Conservation (phyloP, 1,140 invertebrate genomes). For the Gyrodactylus bullatarudis region DNA sequence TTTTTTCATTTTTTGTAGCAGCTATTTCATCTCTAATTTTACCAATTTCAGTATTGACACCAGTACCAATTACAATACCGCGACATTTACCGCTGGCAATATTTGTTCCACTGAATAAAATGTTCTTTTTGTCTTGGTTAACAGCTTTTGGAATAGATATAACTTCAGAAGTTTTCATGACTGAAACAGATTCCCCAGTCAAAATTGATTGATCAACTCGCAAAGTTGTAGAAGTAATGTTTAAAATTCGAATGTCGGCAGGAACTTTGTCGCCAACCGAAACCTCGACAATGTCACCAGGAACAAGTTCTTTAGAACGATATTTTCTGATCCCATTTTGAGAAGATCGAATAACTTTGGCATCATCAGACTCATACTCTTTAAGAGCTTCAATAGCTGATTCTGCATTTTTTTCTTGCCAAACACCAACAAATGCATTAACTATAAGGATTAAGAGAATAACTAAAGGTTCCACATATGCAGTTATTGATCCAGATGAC, state of each 20-base stretch:
- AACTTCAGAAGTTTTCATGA: slow-evolving; percentile 90
- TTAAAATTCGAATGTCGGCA: slow-evolving; percentile 75
- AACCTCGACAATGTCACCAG: slow-evolving; percentile 76
- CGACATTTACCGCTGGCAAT: slow-evolving; percentile 90
- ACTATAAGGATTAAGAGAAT: slow-evolving; percentile 98
- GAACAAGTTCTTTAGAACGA: slow-evolving; percentile 77
- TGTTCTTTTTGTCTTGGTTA: slow-evolving; percentile 95
- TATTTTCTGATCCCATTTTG: slow-evolving; percentile 87
- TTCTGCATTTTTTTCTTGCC: slow-evolving; percentile 99
- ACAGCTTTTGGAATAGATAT: slow-evolving; percentile 83
- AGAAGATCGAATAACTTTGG: slow-evolving; percentile 70
- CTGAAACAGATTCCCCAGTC: slow-evolving; percentile 81
- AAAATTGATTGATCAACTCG: slow-evolving; percentile 97
- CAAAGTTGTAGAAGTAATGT: slow-evolving; percentile 84
- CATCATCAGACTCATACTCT: slow-evolving; percentile 99
- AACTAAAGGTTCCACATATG: slow-evolving; percentile 98
- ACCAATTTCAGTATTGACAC: slow-evolving; percentile 27
- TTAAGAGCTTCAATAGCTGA: slow-evolving; percentile 98
- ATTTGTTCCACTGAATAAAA: slow-evolving; percentile 68
- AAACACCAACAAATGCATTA: slow-evolving; percentile 95
- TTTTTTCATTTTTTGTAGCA: slow-evolving; percentile 29
- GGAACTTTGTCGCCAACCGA: slow-evolving; percentile 97
- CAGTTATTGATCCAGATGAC: slow-evolving; percentile 35
- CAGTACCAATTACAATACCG: slow-evolving; percentile 89
- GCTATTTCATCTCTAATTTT: slow-evolving; percentile 6